Evolutionary conservation across 2,113 vertebrate species (phyloP), one percentile per base, ranked within the genome.

Genomic region (Heterotis niloticus): DNA sequence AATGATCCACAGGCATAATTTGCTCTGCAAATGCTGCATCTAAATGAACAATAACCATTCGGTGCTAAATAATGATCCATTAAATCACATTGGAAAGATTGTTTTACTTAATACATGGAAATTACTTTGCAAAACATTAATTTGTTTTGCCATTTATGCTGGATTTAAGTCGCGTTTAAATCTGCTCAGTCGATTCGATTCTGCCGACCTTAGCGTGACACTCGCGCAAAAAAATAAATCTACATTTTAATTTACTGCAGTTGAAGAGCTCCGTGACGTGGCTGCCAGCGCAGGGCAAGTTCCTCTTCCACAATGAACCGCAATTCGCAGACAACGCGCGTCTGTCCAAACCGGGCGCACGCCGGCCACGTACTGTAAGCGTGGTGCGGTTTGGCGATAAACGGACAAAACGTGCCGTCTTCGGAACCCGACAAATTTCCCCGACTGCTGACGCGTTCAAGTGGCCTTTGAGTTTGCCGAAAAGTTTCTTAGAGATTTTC

Each of bases 361-460:
- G 11, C 11, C 57, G 57, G 57, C 9, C 57, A 59, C 57, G n/a
- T n/a, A n/a, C n/a, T 84, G 86, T 75, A 80, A 24, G 29, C 73
- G 81, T 86, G 87, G 83, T 88, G 85, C 90, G 86, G 93, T 84
- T 91, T 88, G 80, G 77, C 83, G 83, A 85, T 86, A 90, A 90
- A 89, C 88, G 90, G 89, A 44, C 34, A 88, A 88, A 86, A 86
- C 78, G 85, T 87, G 85, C 80, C 85, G 82, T 85, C 80, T 90
- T 86, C 77, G 85, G 86, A 89, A 76, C 76, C 51, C 84, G 81
- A 75, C 88, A 87, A 28, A 84, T 87, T 89, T 92, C 91, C 85
- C 91, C 91, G 81, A 78, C 80, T 1, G 68, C 60, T 70, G 71
- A 20, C 0, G 0, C 82, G 87, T 84, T 90, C 91, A 92, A 88